These are phyloP conservation scores for Polypterus bichir DNA, from an alignment of 2,113 vertebrate genomes.

Conservation along the genomic window DNA sequence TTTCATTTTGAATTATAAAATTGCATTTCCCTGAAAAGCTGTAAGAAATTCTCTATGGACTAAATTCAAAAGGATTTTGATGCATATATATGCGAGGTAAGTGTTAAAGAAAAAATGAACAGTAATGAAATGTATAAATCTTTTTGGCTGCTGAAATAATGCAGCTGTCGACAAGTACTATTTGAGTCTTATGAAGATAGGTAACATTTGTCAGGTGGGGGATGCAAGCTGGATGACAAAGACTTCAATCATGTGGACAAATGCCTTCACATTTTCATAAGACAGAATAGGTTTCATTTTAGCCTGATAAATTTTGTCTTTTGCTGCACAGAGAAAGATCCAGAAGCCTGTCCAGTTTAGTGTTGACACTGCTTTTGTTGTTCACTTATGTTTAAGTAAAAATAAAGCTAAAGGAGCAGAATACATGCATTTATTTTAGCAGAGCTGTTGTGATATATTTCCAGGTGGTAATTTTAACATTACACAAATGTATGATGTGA, in stretches of 20 bases:
- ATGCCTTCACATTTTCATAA: neutral
- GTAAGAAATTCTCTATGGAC: slow-evolving; percentile 5
- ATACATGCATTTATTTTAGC: too few species aligned
- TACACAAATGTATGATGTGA: too few species aligned
- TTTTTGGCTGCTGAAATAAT: slow-evolving; percentile 13
- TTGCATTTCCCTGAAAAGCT: neutral
- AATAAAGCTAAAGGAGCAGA: too few species aligned
- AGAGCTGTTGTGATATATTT: too few species aligned
- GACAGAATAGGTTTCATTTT: neutral
- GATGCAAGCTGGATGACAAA: slow-evolving; percentile 7
- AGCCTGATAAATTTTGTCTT: slow-evolving; percentile 5
- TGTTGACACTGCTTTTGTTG: neutral
- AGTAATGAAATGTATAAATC: slow-evolving; percentile 19
- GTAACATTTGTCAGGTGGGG: slow-evolving; percentile 15
- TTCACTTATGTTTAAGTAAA: too few species aligned
- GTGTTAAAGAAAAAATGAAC: neutral
- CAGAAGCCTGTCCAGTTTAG: neutral
- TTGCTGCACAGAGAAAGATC: neutral
- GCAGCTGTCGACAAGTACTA: slow-evolving; percentile 8
- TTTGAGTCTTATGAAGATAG: slow-evolving; percentile 14
- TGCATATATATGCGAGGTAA: neutral
- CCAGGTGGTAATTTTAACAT: too few species aligned
- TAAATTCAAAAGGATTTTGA: slow-evolving; percentile 2
- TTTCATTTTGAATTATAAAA: too few species aligned
- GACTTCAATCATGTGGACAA: slow-evolving; percentile 8